Evolutionary conservation across 2,888 invertebrate species (phyloP).

Genomic region (Andrena fulva): DNA sequence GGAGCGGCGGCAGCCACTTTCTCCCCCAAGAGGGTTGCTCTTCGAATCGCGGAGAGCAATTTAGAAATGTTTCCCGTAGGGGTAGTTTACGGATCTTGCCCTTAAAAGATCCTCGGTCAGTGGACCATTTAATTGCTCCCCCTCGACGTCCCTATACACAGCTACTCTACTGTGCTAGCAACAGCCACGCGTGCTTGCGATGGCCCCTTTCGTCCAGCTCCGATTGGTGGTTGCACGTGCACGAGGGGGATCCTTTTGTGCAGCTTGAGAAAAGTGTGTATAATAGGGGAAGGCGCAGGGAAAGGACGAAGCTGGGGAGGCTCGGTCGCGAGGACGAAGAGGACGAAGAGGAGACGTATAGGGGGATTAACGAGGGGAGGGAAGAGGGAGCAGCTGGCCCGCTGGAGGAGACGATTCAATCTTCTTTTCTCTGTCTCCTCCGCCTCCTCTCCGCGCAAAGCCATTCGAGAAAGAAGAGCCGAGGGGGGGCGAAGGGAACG

Average conservation of each 20-base stretch:
- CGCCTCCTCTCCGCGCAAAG: conserved; percentile 42
- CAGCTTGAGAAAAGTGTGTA: conserved; percentile 63
- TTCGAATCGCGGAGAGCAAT: background rate
- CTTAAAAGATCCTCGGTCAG: background rate
- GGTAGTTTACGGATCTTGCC: too few species aligned
- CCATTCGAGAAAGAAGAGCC: conserved; percentile 47
- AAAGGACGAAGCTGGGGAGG: conserved; percentile 9
- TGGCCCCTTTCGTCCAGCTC: background rate
- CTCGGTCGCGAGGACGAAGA: conserved; percentile 33
- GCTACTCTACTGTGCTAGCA: too few species aligned
- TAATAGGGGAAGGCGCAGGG: conserved; percentile 8
- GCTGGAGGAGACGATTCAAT: conserved; percentile 67
- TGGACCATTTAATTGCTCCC: background rate
- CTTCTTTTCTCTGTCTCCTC: conserved; percentile 50
- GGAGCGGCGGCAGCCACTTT: background rate
- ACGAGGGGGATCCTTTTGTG: conserved; percentile 68
- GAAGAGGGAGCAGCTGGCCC: conserved; percentile 64
- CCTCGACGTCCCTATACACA: background rate
- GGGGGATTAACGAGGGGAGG: conserved; percentile 20
- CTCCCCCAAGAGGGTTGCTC: background rate
- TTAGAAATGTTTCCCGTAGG: too few species aligned
- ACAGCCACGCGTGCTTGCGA: background rate
- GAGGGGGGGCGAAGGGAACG: conserved; percentile 36
- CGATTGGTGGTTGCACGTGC: conserved; percentile 34
- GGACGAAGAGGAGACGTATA: conserved; percentile 43